These are phyloP conservation scores for Dicerorhinus sumatrensis DNA, from an alignment of 2,113 vertebrate genomes.

Conservation along the genomic window DNA sequence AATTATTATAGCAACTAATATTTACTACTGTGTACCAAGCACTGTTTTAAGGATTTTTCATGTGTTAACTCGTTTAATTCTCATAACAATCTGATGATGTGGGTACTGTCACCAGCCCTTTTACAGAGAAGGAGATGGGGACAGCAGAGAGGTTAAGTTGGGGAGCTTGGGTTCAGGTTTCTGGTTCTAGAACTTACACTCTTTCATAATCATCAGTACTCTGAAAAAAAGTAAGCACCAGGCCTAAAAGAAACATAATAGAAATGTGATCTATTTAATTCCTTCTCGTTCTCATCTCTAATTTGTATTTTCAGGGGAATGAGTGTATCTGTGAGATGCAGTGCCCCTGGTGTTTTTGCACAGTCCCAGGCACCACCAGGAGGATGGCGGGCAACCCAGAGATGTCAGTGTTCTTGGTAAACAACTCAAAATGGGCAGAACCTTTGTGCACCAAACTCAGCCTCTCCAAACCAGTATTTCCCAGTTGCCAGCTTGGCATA, in stretches of 20 bases:
- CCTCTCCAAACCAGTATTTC: conserved; percentile 36
- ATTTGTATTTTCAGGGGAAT: background rate
- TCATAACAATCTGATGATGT: background rate
- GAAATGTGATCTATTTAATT: background rate
- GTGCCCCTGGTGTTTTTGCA: background rate
- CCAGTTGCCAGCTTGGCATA: background rate
- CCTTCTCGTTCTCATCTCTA: background rate
- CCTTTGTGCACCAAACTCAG: background rate
- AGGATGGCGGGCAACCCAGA: background rate
- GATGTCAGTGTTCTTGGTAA: background rate
- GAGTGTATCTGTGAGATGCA: background rate
- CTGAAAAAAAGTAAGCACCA: background rate
- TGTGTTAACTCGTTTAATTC: conserved; percentile 9
- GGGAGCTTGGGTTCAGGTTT: background rate
- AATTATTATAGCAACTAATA: background rate
- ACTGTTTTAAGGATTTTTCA: conserved; percentile 6
- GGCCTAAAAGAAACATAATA: background rate
- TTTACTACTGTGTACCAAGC: background rate
- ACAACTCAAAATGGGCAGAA: conserved; percentile 32
- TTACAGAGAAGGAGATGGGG: background rate
- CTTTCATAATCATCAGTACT: background rate
- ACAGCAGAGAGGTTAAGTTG: background rate
- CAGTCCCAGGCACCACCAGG: background rate
- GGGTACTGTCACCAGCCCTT: background rate
- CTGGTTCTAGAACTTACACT: background rate